These are phyloP conservation scores for Atractosteus spatula DNA, from an alignment of 2,113 vertebrate species.

Conservation along the genomic window DNA sequence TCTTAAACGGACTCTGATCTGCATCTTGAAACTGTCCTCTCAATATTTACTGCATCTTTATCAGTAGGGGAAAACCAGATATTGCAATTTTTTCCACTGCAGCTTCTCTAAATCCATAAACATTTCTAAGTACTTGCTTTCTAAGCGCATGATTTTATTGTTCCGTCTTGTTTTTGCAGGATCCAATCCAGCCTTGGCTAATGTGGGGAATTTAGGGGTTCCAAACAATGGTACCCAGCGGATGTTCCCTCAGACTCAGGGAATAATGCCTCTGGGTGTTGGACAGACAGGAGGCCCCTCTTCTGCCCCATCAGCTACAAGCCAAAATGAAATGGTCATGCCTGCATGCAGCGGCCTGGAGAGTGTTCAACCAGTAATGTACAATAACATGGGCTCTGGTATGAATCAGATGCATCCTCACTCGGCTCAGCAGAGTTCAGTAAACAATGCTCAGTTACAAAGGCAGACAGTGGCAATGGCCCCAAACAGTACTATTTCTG, in stretches of 20 bases:
- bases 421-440: slow-evolving; percentile 51
- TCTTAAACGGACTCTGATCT: too few species aligned
- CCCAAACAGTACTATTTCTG: slow-evolving; percentile 56
- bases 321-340: slow-evolving; percentile 76
- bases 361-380: slow-evolving; percentile 72
- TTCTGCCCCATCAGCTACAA: slow-evolving; percentile 58
- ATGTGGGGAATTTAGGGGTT: slow-evolving; percentile 74
- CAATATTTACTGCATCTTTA: too few species aligned
- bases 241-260: slow-evolving; percentile 82
- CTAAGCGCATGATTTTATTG: background rate
- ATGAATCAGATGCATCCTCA: slow-evolving; percentile 67
- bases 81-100: too few species aligned
- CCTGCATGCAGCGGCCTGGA: slow-evolving; percentile 74
- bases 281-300: slow-evolving; percentile 67
- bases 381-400: slow-evolving; percentile 74
- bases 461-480: slow-evolving; percentile 62
- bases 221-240: slow-evolving; percentile 73
- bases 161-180: slow-evolving; percentile 57
- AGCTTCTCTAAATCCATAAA: too few species aligned
- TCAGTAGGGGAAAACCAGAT: too few species aligned
- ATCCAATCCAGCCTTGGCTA: slow-evolving; percentile 74
- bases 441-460: slow-evolving; percentile 63
- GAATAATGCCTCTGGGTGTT: slow-evolving; percentile 80
- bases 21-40: too few species aligned
- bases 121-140: background rate